Evolutionary conservation across 2,888 invertebrate species (phyloP).

Genomic region (Pterobdella sp.): DNA sequence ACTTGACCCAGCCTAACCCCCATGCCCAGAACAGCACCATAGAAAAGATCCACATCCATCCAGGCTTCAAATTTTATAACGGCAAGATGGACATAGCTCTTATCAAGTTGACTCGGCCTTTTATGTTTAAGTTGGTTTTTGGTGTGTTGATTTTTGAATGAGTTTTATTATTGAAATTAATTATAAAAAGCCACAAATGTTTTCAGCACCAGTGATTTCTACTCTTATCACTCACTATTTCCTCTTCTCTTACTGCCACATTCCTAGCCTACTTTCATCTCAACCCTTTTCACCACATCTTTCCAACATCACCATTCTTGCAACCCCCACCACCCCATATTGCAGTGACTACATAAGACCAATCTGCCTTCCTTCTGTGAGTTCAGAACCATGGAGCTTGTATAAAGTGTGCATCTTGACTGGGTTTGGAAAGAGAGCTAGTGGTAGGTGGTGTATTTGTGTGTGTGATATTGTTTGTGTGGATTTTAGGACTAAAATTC

Average conservation of each 20-base stretch:
- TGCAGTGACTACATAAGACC: slow-evolving; percentile 6
- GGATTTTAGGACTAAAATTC: too few relatives aligned
- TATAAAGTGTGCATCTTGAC: slow-evolving; percentile 7
- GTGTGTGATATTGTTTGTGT: too few relatives aligned
- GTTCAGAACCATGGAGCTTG: background rate
- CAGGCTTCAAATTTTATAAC: background rate
- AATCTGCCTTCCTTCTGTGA: background rate
- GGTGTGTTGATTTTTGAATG: too few relatives aligned
- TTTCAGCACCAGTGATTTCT: background rate
- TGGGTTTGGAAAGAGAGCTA: background rate
- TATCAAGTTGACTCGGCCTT: background rate
- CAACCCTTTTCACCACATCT: background rate
- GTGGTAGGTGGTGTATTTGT: background rate
- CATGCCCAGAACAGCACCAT: background rate
- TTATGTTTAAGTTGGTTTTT: background rate
- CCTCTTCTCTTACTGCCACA: background rate
- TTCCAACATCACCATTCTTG: background rate
- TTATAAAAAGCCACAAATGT: too few relatives aligned
- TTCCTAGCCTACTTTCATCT: background rate
- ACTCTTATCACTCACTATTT: background rate
- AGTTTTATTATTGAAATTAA: too few relatives aligned
- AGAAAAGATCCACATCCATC: background rate
- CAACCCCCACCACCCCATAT: background rate
- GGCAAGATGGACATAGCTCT: background rate
- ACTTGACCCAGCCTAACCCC: background rate